Conservation (phyloP, 2,113 vertebrate species). For the Panthera tigris region DNA sequence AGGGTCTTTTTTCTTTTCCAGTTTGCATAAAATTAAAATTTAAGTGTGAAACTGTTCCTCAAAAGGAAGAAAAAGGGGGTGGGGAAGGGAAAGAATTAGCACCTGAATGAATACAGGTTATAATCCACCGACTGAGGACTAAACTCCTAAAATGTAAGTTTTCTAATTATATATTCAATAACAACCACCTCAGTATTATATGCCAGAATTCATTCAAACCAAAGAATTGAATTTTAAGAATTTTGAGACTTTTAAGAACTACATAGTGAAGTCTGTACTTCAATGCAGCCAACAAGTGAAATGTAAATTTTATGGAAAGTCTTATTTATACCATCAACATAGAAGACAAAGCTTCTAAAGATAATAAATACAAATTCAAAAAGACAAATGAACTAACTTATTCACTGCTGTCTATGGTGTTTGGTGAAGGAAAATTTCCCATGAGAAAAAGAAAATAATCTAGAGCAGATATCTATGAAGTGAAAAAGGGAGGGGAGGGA, state of each 20-base stretch:
- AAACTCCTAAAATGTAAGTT: neutral
- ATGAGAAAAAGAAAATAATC: neutral
- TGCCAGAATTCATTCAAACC: neutral
- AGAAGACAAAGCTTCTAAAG: neutral
- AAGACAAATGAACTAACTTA: neutral
- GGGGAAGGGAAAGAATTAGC: neutral
- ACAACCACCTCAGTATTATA: neutral
- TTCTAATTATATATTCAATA: neutral
- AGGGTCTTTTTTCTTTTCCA: neutral
- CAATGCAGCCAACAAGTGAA: neutral
- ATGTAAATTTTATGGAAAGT: neutral
- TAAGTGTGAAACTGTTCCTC: neutral
- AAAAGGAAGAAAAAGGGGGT: neutral
- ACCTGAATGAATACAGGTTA: neutral
- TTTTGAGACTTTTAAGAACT: neutral
- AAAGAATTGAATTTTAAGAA: neutral
- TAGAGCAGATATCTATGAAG: neutral
- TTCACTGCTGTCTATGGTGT: neutral
- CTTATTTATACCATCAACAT: neutral
- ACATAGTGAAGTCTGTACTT: neutral
- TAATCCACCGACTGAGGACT: neutral
- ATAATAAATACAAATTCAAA: conserved; percentile 18
- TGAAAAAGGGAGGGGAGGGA: neutral
- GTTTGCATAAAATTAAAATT: neutral
- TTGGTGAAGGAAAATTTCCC: neutral